Base-by-base conservation (phyloP, 2,888 invertebrate species). In the Drosophila bunnanda region DNA sequence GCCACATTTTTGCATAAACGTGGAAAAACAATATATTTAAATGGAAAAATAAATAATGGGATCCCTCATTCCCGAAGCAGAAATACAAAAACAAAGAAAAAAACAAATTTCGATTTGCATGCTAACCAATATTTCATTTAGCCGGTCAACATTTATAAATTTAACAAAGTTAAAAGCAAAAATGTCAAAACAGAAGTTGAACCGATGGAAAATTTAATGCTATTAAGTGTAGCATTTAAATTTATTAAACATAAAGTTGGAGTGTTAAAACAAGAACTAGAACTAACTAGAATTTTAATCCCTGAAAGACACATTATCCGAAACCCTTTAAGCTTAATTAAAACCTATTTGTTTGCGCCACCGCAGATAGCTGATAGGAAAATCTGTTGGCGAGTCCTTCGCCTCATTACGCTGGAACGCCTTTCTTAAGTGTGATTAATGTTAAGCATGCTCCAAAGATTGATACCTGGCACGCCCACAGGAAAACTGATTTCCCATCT, bases 371-470 rank as follows among this genome's bases (percentile, higher is more conserved):
- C 36, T 36, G 62, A 73, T 32, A 69, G 59, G 65, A 69, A 46
- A 76, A 75, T 68, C 70, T 64, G 68, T 80, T 76, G 72, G 82
- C 61, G 56, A 71, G 67, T 32, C 39, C 55, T 71, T 38, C 52
- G 72, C 69, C 70, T 71, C 82, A 82, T 77, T 80, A 75, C 71
- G 57, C 75, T 44, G 58, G 39, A 41, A 75, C 65, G 53, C 46
- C 73, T 30, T 54, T 60, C 76, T 79, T 79, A 83, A 86, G 83
- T 83, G 81, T 83, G 86, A 83, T 86, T 86, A 81, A 83, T 83
- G 87, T 64, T 65, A 41, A 58, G 55, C 78, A 66, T 57, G 78
- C 65, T 41, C 65, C 60, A 59, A 57, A 38, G 67, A 80, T 77
- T 78, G 75, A 84, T 84, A 78, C 62, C 80, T 75, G 69, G n/a